Evolutionary conservation across 2,888 invertebrate species (phyloP), one percentile per base, ranked within the genome.

Genomic region (Tipula unca): DNA sequence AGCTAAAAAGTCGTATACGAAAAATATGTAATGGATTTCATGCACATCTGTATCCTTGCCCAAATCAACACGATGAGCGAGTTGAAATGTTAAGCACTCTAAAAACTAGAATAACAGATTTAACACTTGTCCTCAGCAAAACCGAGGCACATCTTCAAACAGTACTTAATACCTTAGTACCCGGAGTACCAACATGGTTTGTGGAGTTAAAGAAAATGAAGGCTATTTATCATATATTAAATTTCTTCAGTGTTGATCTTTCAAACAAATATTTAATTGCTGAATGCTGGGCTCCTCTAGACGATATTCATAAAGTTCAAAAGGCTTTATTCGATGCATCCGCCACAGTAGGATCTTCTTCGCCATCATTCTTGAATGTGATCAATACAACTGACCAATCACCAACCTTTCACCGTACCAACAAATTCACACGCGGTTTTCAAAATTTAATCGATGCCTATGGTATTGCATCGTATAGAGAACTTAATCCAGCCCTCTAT

Each of bases 361-460:
- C 98, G 87, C 96, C 97, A 0, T 97, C 98, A 5, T 98, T 99
- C 91, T 92, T 99, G 89, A 98, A 98, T 91, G 94, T 96, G 85
- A 96, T 98, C 90, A 94, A 95, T 87, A 94, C 95, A 0, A 91
- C 92, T 85, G 96, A 96, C 89, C 93, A 93, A 88, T 98, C 98
- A 39, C 98, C 98, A 0, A 98, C 99, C 0, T 98, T 95, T 91
- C 96, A 97, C 90, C 93, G 96, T 42, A 96, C 97, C 86, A 98
- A 98, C 92, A 96, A 95, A 89, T 98, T 98, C 91, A 99, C 98
- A 0, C 92, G 92, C 87, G 98, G 97, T 85, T 99, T 98, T 92
- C 99, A 99, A 91, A 94, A 94, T 89, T 94, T 99, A 88, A 97
- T 99, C 87, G 97, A 98, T 91, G 93, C 98, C 0, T 99, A 98